phyloP scores from a whole-genome alignment of 1,140 invertebrate species.

The Drosophila nikananu region DNA sequence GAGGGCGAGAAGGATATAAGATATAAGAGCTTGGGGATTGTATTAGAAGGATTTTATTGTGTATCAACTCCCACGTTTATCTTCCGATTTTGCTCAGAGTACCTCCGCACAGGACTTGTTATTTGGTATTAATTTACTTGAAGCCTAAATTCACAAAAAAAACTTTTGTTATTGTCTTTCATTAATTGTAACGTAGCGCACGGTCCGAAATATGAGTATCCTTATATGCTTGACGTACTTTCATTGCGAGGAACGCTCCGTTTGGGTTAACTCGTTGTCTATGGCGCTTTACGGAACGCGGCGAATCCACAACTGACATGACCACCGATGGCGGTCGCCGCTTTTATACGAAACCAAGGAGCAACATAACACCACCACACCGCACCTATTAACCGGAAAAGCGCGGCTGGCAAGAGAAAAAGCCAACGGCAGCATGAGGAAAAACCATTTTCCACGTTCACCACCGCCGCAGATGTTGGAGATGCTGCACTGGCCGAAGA shows the following conservation, averaged over 20 bases:
- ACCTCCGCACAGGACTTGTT: background rate
- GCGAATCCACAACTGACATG: constrained; percentile 74
- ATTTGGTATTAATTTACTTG: background rate
- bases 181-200: background rate
- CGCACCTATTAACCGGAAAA: constrained; percentile 51
- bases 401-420: constrained; percentile 25
- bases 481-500: constrained; percentile 11
- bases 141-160: background rate
- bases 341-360: constrained; percentile 57
- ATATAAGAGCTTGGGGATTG: background rate
- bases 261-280: constrained; percentile 36
- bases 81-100: background rate
- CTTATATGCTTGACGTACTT: constrained; percentile 51
- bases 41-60: background rate
- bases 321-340: constrained; percentile 44
- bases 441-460: constrained; percentile 45
- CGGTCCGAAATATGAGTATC: constrained; percentile 40
- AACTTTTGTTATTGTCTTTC: background rate
- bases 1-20: background rate
- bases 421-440: constrained; percentile 29
- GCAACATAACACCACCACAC: constrained; percentile 5
- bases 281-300: constrained; percentile 27
- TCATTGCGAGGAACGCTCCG: constrained; percentile 58
- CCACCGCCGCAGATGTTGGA: constrained; percentile 22
- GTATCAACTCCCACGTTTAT: background rate